A percentile compares a stretch with the other conserved stretches of the same genome.
Conservation (phyloP, 2,797 vertebrate genomes). For the Psittacula derbiana region DNA sequence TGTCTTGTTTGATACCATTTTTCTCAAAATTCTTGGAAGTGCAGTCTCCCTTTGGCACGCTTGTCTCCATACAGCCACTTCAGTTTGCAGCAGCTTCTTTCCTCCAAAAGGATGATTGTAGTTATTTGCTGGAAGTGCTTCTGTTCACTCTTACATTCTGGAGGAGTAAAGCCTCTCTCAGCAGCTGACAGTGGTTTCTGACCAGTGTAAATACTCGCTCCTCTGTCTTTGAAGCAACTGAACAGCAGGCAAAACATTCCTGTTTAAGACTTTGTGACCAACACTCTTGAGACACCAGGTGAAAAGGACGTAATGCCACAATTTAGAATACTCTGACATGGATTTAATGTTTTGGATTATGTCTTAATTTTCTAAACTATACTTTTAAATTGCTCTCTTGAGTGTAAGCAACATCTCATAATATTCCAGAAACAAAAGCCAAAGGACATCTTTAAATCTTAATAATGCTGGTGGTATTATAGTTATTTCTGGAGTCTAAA, state of each 20-base stretch:
- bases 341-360: neutral
- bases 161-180: neutral
- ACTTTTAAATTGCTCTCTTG: neutral
- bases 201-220: neutral
- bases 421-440: neutral
- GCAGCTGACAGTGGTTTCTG: neutral
- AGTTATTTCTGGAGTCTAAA: neutral
- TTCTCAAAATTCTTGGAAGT: neutral
- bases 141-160: fast-evolving
- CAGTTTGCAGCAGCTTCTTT: neutral
- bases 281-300: neutral
- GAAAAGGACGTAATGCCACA: neutral
- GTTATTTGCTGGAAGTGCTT: neutral
- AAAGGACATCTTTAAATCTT: neutral
- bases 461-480: neutral
- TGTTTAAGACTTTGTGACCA: neutral
- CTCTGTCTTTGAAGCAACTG: neutral
- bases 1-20: neutral
- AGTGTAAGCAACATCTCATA: neutral
- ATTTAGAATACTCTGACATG: neutral
- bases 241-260: neutral
- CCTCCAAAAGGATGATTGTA: neutral
- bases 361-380: neutral
- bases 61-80: fast-evolving
- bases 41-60: neutral